A percentile compares a stretch with the other conserved stretches of the same genome.
These are phyloP conservation scores for Isichthys henryi DNA, from an alignment of 2,113 vertebrate species.

Conservation along the genomic window DNA sequence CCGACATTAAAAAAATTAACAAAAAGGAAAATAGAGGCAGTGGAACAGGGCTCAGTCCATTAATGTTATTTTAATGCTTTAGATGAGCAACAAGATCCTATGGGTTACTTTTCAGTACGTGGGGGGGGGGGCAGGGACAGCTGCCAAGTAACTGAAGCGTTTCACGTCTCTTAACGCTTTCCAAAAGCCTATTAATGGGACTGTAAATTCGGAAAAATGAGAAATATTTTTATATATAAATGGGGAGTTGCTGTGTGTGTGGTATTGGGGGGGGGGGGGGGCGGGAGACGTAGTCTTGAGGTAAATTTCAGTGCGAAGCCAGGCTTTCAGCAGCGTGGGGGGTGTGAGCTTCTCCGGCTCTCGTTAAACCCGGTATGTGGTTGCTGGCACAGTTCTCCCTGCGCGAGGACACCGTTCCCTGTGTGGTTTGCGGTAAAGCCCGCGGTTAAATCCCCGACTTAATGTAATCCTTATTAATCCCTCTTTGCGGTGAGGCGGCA, in stretches of 20 bases:
- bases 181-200: slow-evolving; percentile 42
- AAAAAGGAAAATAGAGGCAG: not conserved
- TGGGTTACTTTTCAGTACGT: not conserved
- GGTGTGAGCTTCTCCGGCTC: not conserved
- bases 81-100: not conserved
- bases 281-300: not conserved
- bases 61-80: slow-evolving; percentile 10
- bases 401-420: slow-evolving; percentile 33
- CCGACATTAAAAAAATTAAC: not conserved
- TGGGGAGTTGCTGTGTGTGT: slow-evolving; percentile 1
- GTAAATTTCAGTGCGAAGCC: not conserved
- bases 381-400: slow-evolving; percentile 13
- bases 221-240: slow-evolving; percentile 40
- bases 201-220: slow-evolving; percentile 33
- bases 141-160: slow-evolving; percentile 36
- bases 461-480: slow-evolving; percentile 64
- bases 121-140: not conserved
- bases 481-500: slow-evolving; percentile 52
- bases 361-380: not conserved
- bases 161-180: slow-evolving; percentile 39
- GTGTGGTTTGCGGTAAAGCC: slow-evolving; percentile 49
- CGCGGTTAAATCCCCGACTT: slow-evolving; percentile 58
- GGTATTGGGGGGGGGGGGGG: not conserved
- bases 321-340: slow-evolving; percentile 8
- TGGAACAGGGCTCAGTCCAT: not conserved